Percentiles rank a stretch among this genome's conserved stretches.
These are phyloP conservation scores for Halcyon leucocephala DNA, from an alignment of 2,797 vertebrate genomes.

Conservation along the genomic window DNA sequence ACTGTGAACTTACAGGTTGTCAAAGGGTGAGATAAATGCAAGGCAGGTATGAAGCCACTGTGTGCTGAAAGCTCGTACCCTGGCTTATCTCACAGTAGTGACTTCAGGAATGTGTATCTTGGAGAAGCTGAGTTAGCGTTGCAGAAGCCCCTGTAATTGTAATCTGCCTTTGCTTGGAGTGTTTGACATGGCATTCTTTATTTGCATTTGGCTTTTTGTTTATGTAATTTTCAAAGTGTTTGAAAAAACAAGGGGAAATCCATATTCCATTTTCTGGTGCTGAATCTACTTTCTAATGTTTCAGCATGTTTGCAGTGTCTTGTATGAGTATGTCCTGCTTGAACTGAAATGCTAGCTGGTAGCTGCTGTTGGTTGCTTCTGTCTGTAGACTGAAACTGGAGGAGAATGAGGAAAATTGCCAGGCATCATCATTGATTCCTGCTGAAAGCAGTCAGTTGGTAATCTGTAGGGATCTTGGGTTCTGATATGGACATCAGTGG, in stretches of 20 bases:
- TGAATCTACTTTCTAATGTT: neutral
- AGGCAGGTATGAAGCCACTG: neutral
- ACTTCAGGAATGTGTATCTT: neutral
- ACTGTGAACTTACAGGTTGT: neutral
- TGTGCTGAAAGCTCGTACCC: neutral
- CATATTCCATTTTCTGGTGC: neutral
- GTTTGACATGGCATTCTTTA: neutral
- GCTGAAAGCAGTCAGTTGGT: neutral
- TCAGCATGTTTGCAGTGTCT: neutral
- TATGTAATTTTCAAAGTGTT: neutral
- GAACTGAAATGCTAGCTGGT: neutral
- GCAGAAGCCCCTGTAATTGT: neutral
- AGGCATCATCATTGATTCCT: neutral
- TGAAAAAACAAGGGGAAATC: neutral
- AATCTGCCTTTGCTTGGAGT: neutral
- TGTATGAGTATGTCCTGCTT: neutral
- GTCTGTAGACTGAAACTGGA: neutral
- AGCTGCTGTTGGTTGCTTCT: neutral
- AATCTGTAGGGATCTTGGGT: neutral
- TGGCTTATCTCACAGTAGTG: neutral
- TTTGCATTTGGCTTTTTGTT: neutral
- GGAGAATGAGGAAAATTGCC: neutral
- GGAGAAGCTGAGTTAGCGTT: neutral
- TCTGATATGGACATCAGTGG: neutral
- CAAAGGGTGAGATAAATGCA: neutral